These are phyloP conservation scores for Cydia strobilella DNA, from an alignment of 1,140 invertebrate genomes.

Conservation along the genomic window DNA sequence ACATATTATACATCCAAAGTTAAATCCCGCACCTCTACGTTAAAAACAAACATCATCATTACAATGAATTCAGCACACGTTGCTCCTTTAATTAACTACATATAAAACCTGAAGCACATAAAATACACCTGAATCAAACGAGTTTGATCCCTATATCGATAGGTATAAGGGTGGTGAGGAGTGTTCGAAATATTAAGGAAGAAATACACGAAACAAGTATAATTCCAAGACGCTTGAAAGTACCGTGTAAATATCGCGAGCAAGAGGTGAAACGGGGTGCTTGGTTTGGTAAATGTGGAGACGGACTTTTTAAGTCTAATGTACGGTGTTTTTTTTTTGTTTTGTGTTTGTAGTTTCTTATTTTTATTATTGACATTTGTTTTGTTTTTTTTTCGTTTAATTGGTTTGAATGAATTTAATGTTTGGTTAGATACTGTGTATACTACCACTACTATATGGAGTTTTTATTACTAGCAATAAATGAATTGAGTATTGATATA, in stretches of 20 bases:
- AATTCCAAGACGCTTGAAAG: slow-evolving; percentile 68
- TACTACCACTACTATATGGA: too few relatives aligned
- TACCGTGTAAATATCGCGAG: slow-evolving; percentile 74
- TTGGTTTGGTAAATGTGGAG: slow-evolving; percentile 43
- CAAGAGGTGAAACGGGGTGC: slow-evolving; percentile 63
- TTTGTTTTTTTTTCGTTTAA: too few relatives aligned
- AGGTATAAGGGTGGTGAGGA: neutral
- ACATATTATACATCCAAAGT: slow-evolving; percentile 11
- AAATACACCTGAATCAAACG: neutral
- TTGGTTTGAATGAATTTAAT: too few relatives aligned
- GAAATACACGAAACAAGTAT: slow-evolving; percentile 57
- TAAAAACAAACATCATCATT: slow-evolving; percentile 26
- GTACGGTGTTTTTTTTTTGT: too few relatives aligned
- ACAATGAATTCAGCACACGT: slow-evolving; percentile 30
- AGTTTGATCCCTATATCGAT: neutral
- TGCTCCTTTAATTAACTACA: slow-evolving; percentile 5
- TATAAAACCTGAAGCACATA: neutral
- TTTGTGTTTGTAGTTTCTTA: too few relatives aligned
- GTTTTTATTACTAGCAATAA: too few relatives aligned
- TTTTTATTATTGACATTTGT: too few relatives aligned
- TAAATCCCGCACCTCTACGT: neutral
- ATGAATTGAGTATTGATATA: too few relatives aligned
- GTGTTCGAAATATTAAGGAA: neutral
- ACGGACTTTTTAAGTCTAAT: slow-evolving; percentile 32
- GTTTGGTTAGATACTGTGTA: too few relatives aligned